Base-by-base conservation (phyloP, 2,113 vertebrate genomes). In the Hemicordylus capensis region DNA sequence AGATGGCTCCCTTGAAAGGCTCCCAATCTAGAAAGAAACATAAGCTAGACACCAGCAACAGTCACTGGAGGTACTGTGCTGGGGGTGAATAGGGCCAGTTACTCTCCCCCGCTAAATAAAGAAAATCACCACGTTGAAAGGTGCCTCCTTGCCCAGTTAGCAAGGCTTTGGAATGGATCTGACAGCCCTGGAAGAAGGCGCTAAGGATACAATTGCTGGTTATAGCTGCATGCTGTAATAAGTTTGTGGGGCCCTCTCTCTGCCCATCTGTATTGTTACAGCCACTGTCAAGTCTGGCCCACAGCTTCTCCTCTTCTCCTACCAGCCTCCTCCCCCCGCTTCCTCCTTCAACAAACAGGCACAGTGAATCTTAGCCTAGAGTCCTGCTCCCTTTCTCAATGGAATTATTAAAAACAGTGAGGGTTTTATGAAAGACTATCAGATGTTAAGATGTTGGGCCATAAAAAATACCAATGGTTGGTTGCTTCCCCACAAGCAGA, bases 381-480 rank as follows among this genome's bases (percentile, higher is more conserved):
- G 9, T 54, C 64, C 26, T 14, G 48, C 3, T 37, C 34, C 4
- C 28, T 10, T 20, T 76, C 72, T 39, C n/a, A 66, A 56, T 56
- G 9, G 46, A 66, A 76, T 84, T 54, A 76, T 66, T 84, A 39
- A 76, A 67, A 48, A 76, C 26, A 39, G 59, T 84, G 46, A 54
- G 46, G 15, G 9, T 67, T 84, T 76, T 84, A 54, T 67, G 46
- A 61, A 84, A 84, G 15, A 76, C 59, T 26, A 54, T 39, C 31
- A 84, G 73, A 46, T 31, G 26, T 66, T 66, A 66, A 39, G 48
- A 76, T 42, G 37, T 67, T 76, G 34, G 44, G 73, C 28, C 46
- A 76, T 76, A 76, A 76, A 83, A 75, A 84, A 84, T 66, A 76
- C 44, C 61, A n/a, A 42, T 14, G 59, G 59, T 84, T 84, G 73